phyloP scores from a whole-genome alignment of 2,113 vertebrate species.

The Amphiprion percula region DNA sequence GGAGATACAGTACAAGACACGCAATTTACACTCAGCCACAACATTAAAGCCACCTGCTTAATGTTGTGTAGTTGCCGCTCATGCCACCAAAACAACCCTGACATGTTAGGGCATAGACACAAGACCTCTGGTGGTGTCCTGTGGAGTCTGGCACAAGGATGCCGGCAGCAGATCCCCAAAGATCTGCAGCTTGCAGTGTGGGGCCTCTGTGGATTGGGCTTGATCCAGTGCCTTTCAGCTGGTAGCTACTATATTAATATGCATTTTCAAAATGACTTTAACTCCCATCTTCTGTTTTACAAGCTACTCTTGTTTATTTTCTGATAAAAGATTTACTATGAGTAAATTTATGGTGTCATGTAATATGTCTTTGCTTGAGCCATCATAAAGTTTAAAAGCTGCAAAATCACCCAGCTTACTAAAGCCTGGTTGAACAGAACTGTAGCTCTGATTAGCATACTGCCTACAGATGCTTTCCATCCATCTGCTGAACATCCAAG shows the following conservation, averaged over 20 bases:
- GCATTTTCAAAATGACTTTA: not conserved
- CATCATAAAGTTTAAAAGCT: not conserved
- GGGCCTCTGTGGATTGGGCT: too few species aligned
- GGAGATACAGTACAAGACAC: not conserved
- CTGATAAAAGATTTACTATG: not conserved
- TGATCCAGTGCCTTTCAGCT: not conserved
- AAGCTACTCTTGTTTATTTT: not conserved
- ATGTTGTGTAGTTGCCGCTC: too few species aligned
- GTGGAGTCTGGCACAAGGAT: too few species aligned
- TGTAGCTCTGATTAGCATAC: not conserved
- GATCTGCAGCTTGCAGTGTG: too few species aligned
- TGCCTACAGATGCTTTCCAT: not conserved
- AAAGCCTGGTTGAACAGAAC: not conserved
- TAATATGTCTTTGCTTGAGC: not conserved
- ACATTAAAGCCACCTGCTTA: too few species aligned
- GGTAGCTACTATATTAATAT: not conserved
- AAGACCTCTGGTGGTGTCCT: too few species aligned
- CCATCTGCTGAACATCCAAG: slow-evolving; percentile 6
- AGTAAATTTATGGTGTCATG: not conserved
- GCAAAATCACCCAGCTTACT: not conserved
- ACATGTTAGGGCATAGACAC: too few species aligned
- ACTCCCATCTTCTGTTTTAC: not conserved
- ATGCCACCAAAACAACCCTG: too few species aligned
- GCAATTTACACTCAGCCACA: too few species aligned
- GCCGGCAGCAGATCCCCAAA: too few species aligned